These are phyloP conservation scores for Myotis yumanensis DNA, from an alignment of 2,113 vertebrate species.

Conservation along the genomic window DNA sequence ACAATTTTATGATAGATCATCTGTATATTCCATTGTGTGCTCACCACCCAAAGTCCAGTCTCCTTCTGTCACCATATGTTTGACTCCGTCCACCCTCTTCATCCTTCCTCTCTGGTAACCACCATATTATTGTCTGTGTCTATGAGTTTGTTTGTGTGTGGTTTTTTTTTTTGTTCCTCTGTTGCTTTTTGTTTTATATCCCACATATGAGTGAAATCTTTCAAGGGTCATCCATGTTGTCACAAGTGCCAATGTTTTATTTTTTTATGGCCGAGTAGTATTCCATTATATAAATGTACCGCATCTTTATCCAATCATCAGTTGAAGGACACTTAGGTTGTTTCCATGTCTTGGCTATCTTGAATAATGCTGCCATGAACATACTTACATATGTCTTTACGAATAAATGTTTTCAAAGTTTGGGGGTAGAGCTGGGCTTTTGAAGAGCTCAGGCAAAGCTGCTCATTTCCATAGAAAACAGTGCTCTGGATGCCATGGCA, in stretches of 20 bases:
- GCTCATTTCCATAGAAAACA: neutral
- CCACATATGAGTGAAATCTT: neutral
- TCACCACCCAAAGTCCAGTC: neutral
- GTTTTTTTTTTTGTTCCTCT: too few species aligned
- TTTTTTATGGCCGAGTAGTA: neutral
- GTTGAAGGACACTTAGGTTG: neutral
- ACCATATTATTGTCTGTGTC: neutral
- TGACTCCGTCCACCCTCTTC: neutral
- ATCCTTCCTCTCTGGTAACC: neutral
- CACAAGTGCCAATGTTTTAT: too few species aligned
- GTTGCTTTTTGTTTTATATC: neutral
- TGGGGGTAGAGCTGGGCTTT: neutral
- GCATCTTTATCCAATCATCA: neutral
- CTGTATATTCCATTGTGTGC: too few species aligned
- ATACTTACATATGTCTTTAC: neutral
- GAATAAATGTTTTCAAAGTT: neutral
- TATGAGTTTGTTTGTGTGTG: neutral
- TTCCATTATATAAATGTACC: neutral
- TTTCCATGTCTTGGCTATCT: neutral
- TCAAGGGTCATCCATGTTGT: neutral
- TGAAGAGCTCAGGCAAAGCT: neutral
- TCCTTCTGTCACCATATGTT: too few species aligned
- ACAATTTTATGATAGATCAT: neutral
- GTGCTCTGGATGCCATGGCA: neutral
- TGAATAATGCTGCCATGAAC: neutral